Base-by-base conservation (phyloP, 2,797 vertebrate species). In the Oryzias sinensis region DNA sequence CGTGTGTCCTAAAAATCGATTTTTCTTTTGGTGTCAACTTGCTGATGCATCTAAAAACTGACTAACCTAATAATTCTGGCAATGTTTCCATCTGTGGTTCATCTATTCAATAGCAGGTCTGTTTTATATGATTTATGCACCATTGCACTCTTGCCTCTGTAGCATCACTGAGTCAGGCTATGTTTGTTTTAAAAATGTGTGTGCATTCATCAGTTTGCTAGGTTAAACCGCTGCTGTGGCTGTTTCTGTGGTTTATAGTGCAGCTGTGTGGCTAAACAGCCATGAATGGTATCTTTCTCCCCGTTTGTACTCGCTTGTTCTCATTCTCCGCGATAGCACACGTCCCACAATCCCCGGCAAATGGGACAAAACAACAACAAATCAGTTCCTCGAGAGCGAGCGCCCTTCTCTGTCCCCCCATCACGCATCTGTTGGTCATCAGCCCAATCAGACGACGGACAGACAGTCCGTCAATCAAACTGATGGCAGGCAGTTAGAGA, bases 391-490 rank as follows among this genome's bases (percentile, higher is more conserved):
- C 5, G 8, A 65, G 74, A 60, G 43, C 24, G 15, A 70, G 53
- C 70, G 71, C 75, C 65, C 33, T 78, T 72, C 51, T 40, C 59
- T 2, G 45, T 71, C 58, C 60, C 58, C 60, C 66, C 33, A 11
- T 57, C 53, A 5, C 5, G 64, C 50, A 43, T 62, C 66, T 80
- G 70, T 72, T 14, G 14, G 52, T 33, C 11, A 59, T 66, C 68
- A 70, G 51, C 40, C 46, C 42, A 53, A 67, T 66, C 59, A 54
- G 47, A 52, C 65, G 49, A 74, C 63, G 43, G 65, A 62, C 56
- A 51, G 62, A 37, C 33, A 37, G 33, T 37, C 33, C 33, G 33
- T 37, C 33, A 37, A 37, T 17, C 46, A 43, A 64, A 62, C 46
- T 16, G 67, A 72, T 37, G 65, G 70, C 66, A 58, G 68, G 47